Base-by-base conservation (phyloP, 2,888 invertebrate species). In the Anodontia alba region DNA sequence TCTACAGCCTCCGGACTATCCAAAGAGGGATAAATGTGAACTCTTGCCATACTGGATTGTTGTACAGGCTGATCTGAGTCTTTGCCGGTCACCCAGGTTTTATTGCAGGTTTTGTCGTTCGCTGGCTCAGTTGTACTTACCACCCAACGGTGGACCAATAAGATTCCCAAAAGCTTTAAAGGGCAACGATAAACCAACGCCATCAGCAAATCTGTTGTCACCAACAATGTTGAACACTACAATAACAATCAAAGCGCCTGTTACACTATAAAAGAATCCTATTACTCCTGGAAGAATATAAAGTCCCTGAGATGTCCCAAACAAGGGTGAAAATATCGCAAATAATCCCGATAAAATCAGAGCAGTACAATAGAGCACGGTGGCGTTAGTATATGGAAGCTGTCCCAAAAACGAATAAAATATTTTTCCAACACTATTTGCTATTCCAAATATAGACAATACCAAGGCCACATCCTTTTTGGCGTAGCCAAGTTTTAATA, bases 111-210 rank as follows among this genome's bases (percentile, higher is more conserved):
- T n/a, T n/a, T n/a, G n/a, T n/a, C n/a, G n/a, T n/a, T n/a, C n/a
- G n/a, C n/a, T n/a, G n/a, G n/a, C n/a, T n/a, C n/a, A n/a, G n/a
- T n/a, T n/a, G n/a, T n/a, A 38, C 38, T 38, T 73, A 83, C 83
- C 83, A 43, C 72, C 80, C 7, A 83, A 17, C 38, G 83, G 80
- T 31, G 80, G 78, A 2, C 83, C 83, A 29, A 83, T 80, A 2
- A 83, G 69, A 33, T 83, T 83, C 0, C 83, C 83, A 5, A 66
- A 38, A 20, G 83, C 83, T 69, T 83, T 83, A 46, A 83, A 83
- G 0, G 83, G 83, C 12, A 80, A 29, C 8, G 80, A 75, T 43
- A 83, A 23, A 0, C 83, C 83, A 20, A 83, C 20, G 1, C 83
- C 83, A 43, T 80, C 80, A 29, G 83, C 78, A 49, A 83, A 83